Base-by-base conservation (phyloP, 2,888 invertebrate species). In the Zaprionus obscuricornis region DNA sequence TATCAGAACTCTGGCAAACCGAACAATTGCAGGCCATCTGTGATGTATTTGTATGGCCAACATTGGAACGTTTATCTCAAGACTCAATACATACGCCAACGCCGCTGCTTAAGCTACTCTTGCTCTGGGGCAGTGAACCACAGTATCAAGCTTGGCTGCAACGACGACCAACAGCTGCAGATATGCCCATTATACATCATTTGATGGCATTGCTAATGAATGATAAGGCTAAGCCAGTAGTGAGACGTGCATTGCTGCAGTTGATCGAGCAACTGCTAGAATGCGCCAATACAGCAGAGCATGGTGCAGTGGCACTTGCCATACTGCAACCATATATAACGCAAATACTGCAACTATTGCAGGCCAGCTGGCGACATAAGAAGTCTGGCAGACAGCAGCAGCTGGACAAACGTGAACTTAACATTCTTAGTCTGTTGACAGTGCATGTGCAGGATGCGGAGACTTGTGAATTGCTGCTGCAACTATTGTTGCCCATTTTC, bases 81-180 rank as follows among this genome's bases (percentile, higher is more conserved):
- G 97, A 98, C 87, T 95, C 96, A 6, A 93, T 97, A 50, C 94
- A 96, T 77, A 94, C 94, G 73, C 96, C 97, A 0, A 96, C 97
- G 1, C 93, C 94, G 1, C 90, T 98, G 46, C 89, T 98, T 11
- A 96, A 94, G 88, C 90, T 98, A n/a, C 91, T 98, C 13, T 91
- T 93, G 18, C 91, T 92, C 1, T 98, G 97, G 96, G 94, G 95
- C 66, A 92, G 93, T 49, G 94, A 96, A 89, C 94, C 96, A 0
- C 92, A 95, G 89, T 96, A 95, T 85, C 96, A 95, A 86, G 87
- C 92, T 16, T 91, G 96, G 33, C 91, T 98, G 17, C 92, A 93
- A 1, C 94, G 94, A 74, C 55, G 84, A 1, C 83, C 89, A 0
- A 18, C 56, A 1, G 2, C 43, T 0, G 55, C 57, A 0, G 64